A percentile compares a stretch with the other conserved stretches of the same genome.
phyloP scores from a whole-genome alignment of 2,113 vertebrate genomes.

The Empidonax alnorum region DNA sequence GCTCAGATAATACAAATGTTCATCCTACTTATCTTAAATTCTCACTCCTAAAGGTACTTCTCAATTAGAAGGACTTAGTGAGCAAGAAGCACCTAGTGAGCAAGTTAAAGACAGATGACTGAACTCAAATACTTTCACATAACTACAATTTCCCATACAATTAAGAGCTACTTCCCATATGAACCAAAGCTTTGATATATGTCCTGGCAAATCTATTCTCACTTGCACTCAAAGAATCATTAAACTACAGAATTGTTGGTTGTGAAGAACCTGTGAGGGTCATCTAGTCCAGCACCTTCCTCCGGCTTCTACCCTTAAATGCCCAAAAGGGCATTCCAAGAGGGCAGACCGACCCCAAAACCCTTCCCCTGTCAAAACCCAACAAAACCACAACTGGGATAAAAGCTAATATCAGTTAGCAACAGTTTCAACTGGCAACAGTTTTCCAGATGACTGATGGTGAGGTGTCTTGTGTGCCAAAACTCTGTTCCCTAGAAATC shows the following conservation, averaged over 20 bases:
- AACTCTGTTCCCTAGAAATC: neutral
- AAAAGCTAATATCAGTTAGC: neutral
- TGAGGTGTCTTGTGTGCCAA: neutral
- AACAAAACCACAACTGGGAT: neutral
- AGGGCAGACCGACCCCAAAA: neutral
- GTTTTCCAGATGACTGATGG: neutral
- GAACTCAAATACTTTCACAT: neutral
- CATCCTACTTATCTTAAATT: neutral
- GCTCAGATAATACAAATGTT: neutral
- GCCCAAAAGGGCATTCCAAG: neutral
- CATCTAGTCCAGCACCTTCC: neutral
- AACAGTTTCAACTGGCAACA: neutral
- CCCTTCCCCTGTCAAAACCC: neutral
- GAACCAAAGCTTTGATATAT: neutral
- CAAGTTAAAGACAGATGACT: neutral
- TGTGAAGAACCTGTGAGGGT: neutral
- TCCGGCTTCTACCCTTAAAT: neutral
- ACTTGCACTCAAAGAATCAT: neutral
- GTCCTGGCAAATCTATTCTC: neutral
- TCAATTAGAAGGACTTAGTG: neutral
- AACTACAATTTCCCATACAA: neutral
- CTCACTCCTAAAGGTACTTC: neutral
- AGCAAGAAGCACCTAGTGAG: neutral
- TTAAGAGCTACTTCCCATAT: neutral
- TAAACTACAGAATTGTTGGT: neutral